A percentile compares a stretch with the other conserved stretches of the same genome.
phyloP scores from a whole-genome alignment of 2,888 invertebrate genomes.

The Apodemia zela region DNA sequence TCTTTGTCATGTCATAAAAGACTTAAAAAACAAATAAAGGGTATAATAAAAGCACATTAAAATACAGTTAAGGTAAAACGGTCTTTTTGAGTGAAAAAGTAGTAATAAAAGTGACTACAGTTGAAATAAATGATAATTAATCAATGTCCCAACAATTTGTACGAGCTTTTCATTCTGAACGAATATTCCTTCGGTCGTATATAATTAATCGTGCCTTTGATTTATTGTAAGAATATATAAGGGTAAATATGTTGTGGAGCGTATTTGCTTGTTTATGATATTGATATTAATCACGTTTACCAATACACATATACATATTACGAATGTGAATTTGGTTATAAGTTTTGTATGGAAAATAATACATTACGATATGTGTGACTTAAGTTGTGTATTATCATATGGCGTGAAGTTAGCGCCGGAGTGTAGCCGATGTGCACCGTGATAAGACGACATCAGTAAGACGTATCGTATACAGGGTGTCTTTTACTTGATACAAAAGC shows the following conservation, averaged over 20 bases:
- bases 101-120: constrained; percentile 21
- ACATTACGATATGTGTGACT: no score
- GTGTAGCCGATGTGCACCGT: no score
- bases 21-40: constrained; percentile 9
- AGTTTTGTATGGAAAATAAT: no score
- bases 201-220: constrained; percentile 22
- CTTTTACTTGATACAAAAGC: no score
- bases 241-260: constrained; percentile 1
- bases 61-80: constrained; percentile 21
- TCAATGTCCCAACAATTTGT: constrained; percentile 22
- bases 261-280: constrained; percentile 1
- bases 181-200: constrained; percentile 20
- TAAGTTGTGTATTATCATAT: no score
- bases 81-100: constrained; percentile 17
- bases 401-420: no score
- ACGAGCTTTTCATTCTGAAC: constrained; percentile 20
- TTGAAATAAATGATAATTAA: constrained; percentile 19
- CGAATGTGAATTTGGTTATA: no score
- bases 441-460: no score
- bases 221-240: constrained; percentile 17
- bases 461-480: no score
- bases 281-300: constrained; percentile 6
- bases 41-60: constrained; percentile 17
- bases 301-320: not conserved
- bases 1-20: not conserved